These are phyloP conservation scores for Bugula neritina DNA, from an alignment of 2,888 invertebrate genomes.

Conservation along the genomic window DNA sequence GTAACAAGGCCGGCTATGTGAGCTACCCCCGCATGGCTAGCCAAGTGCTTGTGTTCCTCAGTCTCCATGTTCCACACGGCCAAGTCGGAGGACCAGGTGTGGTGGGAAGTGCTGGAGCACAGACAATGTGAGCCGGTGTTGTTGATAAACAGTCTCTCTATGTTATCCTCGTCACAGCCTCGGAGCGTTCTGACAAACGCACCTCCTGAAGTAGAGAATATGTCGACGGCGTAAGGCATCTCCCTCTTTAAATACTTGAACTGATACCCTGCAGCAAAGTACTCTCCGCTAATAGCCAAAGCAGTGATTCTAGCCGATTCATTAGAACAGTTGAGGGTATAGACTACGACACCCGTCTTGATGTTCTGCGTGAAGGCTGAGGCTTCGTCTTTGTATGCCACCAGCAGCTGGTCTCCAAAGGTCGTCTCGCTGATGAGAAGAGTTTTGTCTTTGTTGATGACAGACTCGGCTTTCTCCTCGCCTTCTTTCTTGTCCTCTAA, in stretches of 20 bases:
- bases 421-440: constrained; percentile 29
- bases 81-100: constrained; percentile 42
- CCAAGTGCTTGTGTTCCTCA: constrained; percentile 52
- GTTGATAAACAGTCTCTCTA: constrained; percentile 41
- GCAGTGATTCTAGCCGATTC: constrained; percentile 39
- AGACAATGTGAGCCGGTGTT: constrained; percentile 45
- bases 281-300: constrained; percentile 44
- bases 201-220: constrained; percentile 44
- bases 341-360: constrained; percentile 39
- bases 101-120: constrained; percentile 39
- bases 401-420: constrained; percentile 40
- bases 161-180: constrained; percentile 44
- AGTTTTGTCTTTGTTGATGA: constrained; percentile 15
- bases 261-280: constrained; percentile 44
- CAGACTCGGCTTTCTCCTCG: constrained; percentile 12
- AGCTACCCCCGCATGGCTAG: constrained; percentile 41
- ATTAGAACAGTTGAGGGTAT: constrained; percentile 40
- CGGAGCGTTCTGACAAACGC: constrained; percentile 42
- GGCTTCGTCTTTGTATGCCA: constrained; percentile 42
- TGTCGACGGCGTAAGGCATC: constrained; percentile 43
- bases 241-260: constrained; percentile 43
- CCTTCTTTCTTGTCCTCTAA: too few species aligned
- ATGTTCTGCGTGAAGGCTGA: constrained; percentile 42
- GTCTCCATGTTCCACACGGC: constrained; percentile 51
- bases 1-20: constrained; percentile 42